Conservation (phyloP, 2,113 vertebrate species). For the Anguilla japonica region DNA sequence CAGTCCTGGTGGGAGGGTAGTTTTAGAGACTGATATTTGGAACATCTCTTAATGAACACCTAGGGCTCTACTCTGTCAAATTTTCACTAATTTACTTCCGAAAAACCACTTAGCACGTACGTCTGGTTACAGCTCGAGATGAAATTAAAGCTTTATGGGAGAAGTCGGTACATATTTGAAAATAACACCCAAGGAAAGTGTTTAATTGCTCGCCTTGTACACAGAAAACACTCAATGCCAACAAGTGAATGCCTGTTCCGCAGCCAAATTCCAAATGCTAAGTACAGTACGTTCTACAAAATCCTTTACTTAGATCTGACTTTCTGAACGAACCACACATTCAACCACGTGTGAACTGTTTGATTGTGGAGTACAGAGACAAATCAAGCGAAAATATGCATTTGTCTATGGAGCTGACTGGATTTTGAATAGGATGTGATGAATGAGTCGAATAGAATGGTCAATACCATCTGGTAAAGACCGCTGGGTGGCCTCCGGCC, state of each 20-base stretch:
- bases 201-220: background rate
- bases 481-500: too few species aligned
- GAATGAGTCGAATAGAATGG: background rate
- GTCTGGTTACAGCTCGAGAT: background rate
- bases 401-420: too few species aligned
- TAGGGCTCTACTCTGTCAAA: background rate
- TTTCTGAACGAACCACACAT: background rate
- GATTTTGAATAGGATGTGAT: constrained; percentile 37
- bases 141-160: background rate
- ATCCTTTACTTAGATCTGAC: background rate
- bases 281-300: background rate
- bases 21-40: background rate
- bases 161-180: background rate
- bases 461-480: constrained; percentile 19
- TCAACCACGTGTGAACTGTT: background rate
- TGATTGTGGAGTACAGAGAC: too few species aligned
- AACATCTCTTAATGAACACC: background rate
- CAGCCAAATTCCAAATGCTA: background rate
- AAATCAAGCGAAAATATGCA: too few species aligned
- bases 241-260: background rate
- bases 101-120: background rate
- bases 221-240: background rate
- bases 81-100: background rate
- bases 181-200: background rate
- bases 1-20: background rate